phyloP scores from a whole-genome alignment of 2,797 vertebrate species.

The Hydrocynus forskahlii region DNA sequence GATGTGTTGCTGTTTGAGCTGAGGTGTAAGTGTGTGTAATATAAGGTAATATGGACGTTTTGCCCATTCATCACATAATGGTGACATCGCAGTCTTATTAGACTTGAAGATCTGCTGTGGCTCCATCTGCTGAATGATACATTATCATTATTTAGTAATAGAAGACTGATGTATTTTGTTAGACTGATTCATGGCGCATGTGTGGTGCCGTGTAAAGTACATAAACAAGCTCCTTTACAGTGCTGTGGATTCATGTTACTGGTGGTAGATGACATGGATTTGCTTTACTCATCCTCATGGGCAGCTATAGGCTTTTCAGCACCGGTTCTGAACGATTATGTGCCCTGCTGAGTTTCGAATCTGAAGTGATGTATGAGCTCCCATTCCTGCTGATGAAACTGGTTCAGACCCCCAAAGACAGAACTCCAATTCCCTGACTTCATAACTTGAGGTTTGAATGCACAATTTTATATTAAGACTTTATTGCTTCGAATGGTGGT shows the following conservation, averaged over 20 bases:
- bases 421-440: conserved; percentile 4
- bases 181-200: conserved; percentile 46
- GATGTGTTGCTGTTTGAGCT: not conserved
- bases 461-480: not conserved
- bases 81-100: conserved; percentile 50
- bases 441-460: not conserved
- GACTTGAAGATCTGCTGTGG: conserved; percentile 15
- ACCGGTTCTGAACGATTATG: conserved; percentile 5
- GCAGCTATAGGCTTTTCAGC: conserved; percentile 6
- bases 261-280: conserved; percentile 33
- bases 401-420: not conserved
- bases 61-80: conserved; percentile 42
- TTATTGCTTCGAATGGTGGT: not conserved
- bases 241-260: conserved; percentile 17
- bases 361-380: conserved; percentile 7
- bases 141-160: conserved; percentile 46
- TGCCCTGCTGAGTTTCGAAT: conserved; percentile 7
- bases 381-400: conserved; percentile 2
- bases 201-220: conserved; percentile 41
- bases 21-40: conserved; percentile 29
- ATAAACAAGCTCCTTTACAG: conserved; percentile 31
- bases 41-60: conserved; percentile 24
- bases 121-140: conserved; percentile 43
- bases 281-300: conserved; percentile 38
- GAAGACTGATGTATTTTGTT: conserved; percentile 49